These are phyloP conservation scores for Trigoniulus corallinus DNA, from an alignment of 1,140 invertebrate genomes.

Conservation along the genomic window DNA sequence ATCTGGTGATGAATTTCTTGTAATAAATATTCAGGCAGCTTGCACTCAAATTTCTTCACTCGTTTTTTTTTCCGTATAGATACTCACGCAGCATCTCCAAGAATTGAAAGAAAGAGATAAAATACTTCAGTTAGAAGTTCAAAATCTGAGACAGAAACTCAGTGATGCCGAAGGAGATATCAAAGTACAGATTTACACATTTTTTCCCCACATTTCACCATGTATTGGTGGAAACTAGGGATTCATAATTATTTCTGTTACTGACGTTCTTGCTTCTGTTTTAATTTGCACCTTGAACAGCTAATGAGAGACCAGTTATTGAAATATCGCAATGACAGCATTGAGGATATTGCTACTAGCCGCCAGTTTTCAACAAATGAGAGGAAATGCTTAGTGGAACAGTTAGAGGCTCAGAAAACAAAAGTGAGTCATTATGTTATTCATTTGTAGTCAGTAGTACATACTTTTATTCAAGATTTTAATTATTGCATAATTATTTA, in stretches of 20 bases:
- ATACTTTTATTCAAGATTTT: too few species aligned
- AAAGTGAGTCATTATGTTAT: constrained; percentile 29
- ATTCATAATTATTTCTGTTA: too few species aligned
- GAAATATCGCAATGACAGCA: constrained; percentile 23
- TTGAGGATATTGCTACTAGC: constrained; percentile 25
- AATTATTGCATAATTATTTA: constrained; percentile 15
- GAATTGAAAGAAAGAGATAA: constrained; percentile 48
- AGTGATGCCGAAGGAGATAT: constrained; percentile 54
- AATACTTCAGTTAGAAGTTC: constrained; percentile 44
- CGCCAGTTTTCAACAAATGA: constrained; percentile 30
- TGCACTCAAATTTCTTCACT: background rate
- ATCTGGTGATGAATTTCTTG: background rate
- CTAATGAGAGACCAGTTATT: constrained; percentile 29
- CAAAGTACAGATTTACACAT: constrained; percentile 31
- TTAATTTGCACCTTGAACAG: too few species aligned
- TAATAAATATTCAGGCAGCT: background rate
- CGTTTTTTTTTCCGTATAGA: background rate
- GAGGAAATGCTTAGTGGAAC: constrained; percentile 46
- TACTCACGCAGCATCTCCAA: constrained; percentile 25
- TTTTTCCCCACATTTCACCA: too few species aligned
- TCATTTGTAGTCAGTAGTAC: constrained; percentile 1
- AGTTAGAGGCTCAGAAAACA: constrained; percentile 45
- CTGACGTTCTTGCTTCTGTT: too few species aligned
- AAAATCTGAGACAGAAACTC: constrained; percentile 48
- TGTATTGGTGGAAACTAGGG: too few species aligned